Conservation (phyloP, 2,797 vertebrate species). For the Typhlichthys subterraneus region DNA sequence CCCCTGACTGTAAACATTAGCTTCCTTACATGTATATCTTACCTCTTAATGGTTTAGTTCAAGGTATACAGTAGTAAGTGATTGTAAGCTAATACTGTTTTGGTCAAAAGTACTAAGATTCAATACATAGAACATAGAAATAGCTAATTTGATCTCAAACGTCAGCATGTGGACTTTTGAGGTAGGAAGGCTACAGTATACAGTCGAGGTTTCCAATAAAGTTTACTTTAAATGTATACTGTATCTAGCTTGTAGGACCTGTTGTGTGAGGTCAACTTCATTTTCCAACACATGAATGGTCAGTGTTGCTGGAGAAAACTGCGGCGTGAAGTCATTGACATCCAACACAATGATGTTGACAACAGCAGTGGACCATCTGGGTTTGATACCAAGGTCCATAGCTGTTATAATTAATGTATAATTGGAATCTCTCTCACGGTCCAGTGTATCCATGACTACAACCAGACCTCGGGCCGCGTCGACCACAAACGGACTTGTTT, state of each 20-base stretch:
- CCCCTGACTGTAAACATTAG: no score
- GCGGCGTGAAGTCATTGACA: constrained; percentile 74
- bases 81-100: no score
- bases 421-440: constrained; percentile 69
- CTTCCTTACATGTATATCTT: no score
- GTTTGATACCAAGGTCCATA: constrained; percentile 61
- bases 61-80: no score
- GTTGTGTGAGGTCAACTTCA: constrained; percentile 51
- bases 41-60: no score
- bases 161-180: no score
- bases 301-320: constrained; percentile 62
- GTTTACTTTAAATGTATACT: constrained; percentile 5
- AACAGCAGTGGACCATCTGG: constrained; percentile 61
- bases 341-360: constrained; percentile 71
- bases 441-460: constrained; percentile 64
- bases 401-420: constrained; percentile 65
- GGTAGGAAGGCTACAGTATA: background rate
- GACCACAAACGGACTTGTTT: constrained; percentile 60
- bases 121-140: background rate
- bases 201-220: background rate
- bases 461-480: constrained; percentile 71
- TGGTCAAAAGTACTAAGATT: no score
- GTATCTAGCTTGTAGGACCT: constrained; percentile 52
- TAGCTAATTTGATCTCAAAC: background rate
- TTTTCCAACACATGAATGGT: constrained; percentile 72